Evolutionary conservation across 2,113 vertebrate species (phyloP).

Genomic region (Gavia stellata): DNA sequence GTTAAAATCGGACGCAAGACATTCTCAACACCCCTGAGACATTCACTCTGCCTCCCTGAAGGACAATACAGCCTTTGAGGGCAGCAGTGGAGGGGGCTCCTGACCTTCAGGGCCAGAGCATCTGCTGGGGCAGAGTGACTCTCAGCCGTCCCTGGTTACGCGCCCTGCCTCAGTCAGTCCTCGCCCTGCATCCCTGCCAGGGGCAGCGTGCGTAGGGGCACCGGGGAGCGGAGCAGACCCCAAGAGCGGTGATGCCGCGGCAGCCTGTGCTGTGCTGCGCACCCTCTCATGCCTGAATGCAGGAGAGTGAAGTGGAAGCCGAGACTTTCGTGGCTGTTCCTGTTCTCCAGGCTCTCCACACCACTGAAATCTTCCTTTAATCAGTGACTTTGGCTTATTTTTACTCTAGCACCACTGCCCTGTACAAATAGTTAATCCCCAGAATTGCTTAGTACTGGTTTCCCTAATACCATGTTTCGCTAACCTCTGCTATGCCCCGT

Average conservation of each 20-base stretch:
- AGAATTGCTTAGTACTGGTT: not conserved
- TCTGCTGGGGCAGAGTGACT: not conserved
- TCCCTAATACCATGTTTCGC: not conserved
- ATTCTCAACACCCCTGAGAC: not conserved
- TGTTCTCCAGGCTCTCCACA: not conserved
- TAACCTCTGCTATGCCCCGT: not conserved
- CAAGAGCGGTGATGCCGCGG: fast-evolving
- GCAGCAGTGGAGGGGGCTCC: not conserved
- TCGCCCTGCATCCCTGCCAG: not conserved
- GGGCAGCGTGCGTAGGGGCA: fast-evolving
- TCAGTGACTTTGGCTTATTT: not conserved
- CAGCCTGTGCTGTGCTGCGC: not conserved
- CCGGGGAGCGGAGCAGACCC: fast-evolving
- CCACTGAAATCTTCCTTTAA: not conserved
- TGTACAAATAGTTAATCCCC: not conserved
- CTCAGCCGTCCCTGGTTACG: not conserved
- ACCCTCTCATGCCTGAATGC: not conserved
- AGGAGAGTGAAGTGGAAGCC: not conserved
- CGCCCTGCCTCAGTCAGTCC: not conserved
- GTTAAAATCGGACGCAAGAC: not conserved
- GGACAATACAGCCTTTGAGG: not conserved
- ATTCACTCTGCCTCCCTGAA: not conserved
- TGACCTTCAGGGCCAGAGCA: not conserved
- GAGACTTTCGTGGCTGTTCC: not conserved
- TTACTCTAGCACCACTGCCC: not conserved